These are phyloP conservation scores for Apomyelois bistriatella DNA, from an alignment of 2,888 invertebrate species.

Conservation along the genomic window DNA sequence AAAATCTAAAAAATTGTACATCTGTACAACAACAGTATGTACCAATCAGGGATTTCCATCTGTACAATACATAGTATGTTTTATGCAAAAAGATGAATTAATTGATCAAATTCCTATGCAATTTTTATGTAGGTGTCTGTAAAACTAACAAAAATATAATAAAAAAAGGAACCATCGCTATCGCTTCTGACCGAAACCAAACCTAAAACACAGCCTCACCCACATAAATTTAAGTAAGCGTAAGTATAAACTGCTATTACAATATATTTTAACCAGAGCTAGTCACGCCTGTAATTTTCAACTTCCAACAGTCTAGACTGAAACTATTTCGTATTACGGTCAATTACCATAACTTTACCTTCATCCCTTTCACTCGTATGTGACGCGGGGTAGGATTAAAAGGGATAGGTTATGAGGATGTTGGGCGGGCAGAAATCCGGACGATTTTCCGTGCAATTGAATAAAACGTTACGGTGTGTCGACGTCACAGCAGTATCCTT, in stretches of 20 bases:
- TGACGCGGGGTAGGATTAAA: constrained; percentile 24
- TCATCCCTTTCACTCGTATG: constrained; percentile 36
- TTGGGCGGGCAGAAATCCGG: constrained; percentile 59
- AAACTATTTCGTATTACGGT: constrained; percentile 71
- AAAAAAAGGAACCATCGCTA: neutral
- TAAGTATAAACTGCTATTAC: constrained; percentile 37
- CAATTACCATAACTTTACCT: constrained; percentile 55
- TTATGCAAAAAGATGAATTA: no score
- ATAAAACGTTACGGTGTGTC: constrained; percentile 69
- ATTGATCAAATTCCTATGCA: no score
- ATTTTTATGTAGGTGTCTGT: no score
- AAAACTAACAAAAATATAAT: no score
- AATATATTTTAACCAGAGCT: constrained; percentile 51
- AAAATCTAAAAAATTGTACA: no score
- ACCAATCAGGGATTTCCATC: no score
- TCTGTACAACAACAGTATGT: no score
- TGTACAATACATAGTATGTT: no score
- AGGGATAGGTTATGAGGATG: constrained; percentile 29
- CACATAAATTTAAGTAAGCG: constrained; percentile 55
- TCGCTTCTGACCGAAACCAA: neutral
- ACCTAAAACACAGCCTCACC: constrained; percentile 23
- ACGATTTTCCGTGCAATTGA: constrained; percentile 76
- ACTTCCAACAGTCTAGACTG: constrained; percentile 72
- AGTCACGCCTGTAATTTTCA: constrained; percentile 59
- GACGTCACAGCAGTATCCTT: constrained; percentile 56